Evolutionary conservation across 2,888 invertebrate genomes (phyloP).

Genomic region (Caenorhabditis sp.): DNA sequence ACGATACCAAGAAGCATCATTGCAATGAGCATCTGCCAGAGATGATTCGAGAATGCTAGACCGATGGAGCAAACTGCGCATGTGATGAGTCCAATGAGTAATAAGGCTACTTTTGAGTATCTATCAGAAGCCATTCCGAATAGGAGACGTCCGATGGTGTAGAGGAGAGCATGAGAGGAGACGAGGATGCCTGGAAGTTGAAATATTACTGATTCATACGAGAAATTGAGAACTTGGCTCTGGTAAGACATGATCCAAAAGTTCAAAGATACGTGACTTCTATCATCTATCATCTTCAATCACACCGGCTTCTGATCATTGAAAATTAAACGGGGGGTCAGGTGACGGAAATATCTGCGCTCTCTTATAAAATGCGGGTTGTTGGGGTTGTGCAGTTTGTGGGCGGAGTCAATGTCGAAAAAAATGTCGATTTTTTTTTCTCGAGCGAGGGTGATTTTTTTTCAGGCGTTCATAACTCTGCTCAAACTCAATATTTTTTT

Average conservation of each 20-base stretch:
- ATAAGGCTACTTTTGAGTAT: conserved; percentile 63
- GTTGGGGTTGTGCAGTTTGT: no score
- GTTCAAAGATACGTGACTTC: neutral
- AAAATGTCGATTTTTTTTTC: no score
- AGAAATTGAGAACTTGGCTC: no score
- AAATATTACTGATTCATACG: no score
- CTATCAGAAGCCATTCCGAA: conserved; percentile 71
- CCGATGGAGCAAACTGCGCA: conserved; percentile 53
- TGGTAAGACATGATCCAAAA: no score
- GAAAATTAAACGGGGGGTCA: conserved; percentile 23
- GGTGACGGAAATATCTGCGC: conserved; percentile 19
- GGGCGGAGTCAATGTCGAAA: no score
- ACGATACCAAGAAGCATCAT: conserved; percentile 64
- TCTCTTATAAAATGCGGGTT: no score
- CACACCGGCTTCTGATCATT: conserved; percentile 26
- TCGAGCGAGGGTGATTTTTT: no score
- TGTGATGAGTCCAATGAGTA: conserved; percentile 58
- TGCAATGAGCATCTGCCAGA: conserved; percentile 63
- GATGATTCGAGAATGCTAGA: conserved; percentile 50
- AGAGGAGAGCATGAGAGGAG: conserved; percentile 69
- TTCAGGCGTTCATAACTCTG: no score
- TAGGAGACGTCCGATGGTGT: conserved; percentile 71
- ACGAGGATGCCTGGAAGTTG: conserved; percentile 70
- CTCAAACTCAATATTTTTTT: no score
- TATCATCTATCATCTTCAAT: neutral